phyloP scores from a whole-genome alignment of 2,888 invertebrate species.

The Alloscopus bannaensis region DNA sequence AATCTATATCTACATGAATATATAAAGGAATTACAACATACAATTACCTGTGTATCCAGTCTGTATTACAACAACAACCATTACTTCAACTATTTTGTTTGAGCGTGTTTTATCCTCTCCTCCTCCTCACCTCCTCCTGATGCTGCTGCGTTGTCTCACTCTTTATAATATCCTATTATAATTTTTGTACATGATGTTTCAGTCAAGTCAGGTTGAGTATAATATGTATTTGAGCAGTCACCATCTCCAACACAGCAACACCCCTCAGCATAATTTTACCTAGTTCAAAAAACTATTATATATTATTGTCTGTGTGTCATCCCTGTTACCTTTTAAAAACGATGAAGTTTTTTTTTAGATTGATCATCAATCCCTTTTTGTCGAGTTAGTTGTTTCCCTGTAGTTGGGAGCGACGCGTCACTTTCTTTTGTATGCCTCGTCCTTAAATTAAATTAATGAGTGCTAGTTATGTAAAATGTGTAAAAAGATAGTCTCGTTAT shows the following conservation, averaged over 20 bases:
- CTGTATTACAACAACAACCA: slow-evolving; percentile 58
- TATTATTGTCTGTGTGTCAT: slow-evolving; percentile 36
- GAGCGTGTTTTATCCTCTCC: slow-evolving; percentile 48
- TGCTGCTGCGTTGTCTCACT: slow-evolving; percentile 55
- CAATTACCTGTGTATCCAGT: slow-evolving; percentile 63
- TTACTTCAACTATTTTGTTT: slow-evolving; percentile 55
- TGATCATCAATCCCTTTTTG: slow-evolving; percentile 27
- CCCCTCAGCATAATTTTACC: slow-evolving; percentile 51
- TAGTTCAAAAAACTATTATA: slow-evolving; percentile 26
- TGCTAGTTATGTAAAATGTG: slow-evolving; percentile 65
- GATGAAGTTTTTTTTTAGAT: slow-evolving; percentile 40
- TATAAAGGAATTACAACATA: slow-evolving; percentile 46
- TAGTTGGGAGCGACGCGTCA: no score
- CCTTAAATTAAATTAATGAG: slow-evolving; percentile 58
- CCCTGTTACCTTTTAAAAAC: slow-evolving; percentile 29
- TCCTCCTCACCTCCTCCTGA: no score
- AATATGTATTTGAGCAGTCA: no score
- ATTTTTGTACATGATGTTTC: slow-evolving; percentile 57
- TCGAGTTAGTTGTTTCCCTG: no score
- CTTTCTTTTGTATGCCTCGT: slow-evolving; percentile 61
- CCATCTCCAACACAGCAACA: slow-evolving; percentile 25
- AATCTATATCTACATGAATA: slow-evolving; percentile 35
- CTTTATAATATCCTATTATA: slow-evolving; percentile 53
- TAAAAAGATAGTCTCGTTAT: slow-evolving; percentile 63
- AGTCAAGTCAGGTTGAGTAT: slow-evolving; percentile 57